Conservation (phyloP, 2,888 invertebrate genomes). For the Amphiduros pacificus region DNA sequence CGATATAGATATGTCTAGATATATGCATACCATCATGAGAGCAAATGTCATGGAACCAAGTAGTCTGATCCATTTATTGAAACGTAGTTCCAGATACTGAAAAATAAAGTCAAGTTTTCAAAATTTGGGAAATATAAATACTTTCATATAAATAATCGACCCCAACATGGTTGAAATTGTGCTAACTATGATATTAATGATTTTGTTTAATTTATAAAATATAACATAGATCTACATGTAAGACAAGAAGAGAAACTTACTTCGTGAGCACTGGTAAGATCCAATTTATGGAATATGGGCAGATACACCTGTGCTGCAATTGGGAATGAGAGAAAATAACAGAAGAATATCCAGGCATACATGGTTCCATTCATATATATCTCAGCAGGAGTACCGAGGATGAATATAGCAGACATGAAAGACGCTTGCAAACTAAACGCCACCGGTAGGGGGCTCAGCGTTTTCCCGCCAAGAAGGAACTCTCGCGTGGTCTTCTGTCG, state of each 20-base stretch:
- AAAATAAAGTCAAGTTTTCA: too few relatives aligned
- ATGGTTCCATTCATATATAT: slow-evolving; percentile 55
- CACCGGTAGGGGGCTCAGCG: slow-evolving; percentile 38
- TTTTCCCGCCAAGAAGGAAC: neutral
- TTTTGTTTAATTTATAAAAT: too few relatives aligned
- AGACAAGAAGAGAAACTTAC: too few relatives aligned
- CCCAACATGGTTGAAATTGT: too few relatives aligned
- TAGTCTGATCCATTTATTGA: neutral
- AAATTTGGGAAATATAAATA: too few relatives aligned
- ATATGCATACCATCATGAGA: neutral
- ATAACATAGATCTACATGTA: too few relatives aligned
- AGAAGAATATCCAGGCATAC: slow-evolving; percentile 49
- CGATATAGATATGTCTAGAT: too few relatives aligned
- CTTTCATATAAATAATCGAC: too few relatives aligned
- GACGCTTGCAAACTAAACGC: slow-evolving; percentile 54
- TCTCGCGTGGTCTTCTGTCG: neutral
- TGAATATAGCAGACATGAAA: slow-evolving; percentile 55
- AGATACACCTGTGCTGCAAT: slow-evolving; percentile 32
- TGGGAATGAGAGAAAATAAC: slow-evolving; percentile 46
- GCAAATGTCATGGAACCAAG: neutral
- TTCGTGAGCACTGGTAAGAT: slow-evolving; percentile 29
- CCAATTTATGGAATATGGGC: slow-evolving; percentile 28
- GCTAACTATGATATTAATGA: too few relatives aligned
- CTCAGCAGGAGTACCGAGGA: slow-evolving; percentile 55
- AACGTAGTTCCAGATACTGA: neutral